These are phyloP conservation scores for Oeneis ivallda DNA, from an alignment of 2,888 invertebrate species.

Conservation along the genomic window DNA sequence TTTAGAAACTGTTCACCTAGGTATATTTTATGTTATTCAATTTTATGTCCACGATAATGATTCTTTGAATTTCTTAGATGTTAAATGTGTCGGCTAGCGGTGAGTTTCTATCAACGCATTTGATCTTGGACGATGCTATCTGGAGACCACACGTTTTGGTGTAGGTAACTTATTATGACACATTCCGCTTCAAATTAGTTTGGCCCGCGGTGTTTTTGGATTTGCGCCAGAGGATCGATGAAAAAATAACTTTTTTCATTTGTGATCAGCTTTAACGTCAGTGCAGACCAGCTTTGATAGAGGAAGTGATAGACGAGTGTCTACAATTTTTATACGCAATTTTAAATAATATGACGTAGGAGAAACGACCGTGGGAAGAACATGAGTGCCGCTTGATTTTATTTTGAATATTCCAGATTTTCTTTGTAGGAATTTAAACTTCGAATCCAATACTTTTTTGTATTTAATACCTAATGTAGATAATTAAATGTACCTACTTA, in stretches of 20 bases:
- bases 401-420: too few species aligned
- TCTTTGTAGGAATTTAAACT: too few species aligned
- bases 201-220: constrained; percentile 67
- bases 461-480: too few species aligned
- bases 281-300: constrained; percentile 21
- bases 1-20: background rate
- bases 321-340: background rate
- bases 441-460: too few species aligned
- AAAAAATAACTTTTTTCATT: constrained; percentile 50
- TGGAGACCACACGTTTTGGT: constrained; percentile 52
- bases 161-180: constrained; percentile 69
- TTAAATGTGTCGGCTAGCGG: constrained; percentile 16
- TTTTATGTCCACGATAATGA: background rate
- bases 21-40: background rate
- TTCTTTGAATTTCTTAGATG: background rate
- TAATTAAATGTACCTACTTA: too few species aligned
- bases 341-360: constrained; percentile 3
- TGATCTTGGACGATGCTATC: constrained; percentile 52
- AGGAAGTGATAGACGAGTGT: constrained; percentile 19
- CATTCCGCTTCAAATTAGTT: constrained; percentile 73
- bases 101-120: constrained; percentile 46
- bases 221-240: constrained; percentile 57
- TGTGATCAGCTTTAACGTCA: constrained; percentile 32
- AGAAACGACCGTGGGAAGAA: background rate
- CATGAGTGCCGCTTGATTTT: background rate